These are phyloP conservation scores for Eremophila alpestris DNA, from an alignment of 2,797 vertebrate species.

Conservation along the genomic window DNA sequence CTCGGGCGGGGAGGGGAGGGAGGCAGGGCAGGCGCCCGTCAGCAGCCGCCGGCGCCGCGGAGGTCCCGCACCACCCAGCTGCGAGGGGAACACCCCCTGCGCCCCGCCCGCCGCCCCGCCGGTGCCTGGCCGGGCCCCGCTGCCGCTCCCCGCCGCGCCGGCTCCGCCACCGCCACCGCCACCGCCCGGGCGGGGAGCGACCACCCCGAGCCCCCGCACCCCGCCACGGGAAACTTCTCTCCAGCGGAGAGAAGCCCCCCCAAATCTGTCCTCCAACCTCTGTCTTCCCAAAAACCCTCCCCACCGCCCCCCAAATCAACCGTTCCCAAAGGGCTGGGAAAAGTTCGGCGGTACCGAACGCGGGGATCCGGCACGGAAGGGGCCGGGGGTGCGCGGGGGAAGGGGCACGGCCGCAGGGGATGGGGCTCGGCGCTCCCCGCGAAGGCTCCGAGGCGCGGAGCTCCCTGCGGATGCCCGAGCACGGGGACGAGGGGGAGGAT, in stretches of 20 bases:
- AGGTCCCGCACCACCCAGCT: background rate
- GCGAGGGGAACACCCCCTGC: background rate
- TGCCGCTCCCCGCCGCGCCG: background rate
- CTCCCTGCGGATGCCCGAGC: background rate
- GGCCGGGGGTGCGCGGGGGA: background rate
- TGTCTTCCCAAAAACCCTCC: background rate
- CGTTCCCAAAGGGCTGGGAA: background rate
- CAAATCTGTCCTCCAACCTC: background rate
- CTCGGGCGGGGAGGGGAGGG: background rate
- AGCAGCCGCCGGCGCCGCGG: background rate
- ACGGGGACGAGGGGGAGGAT: background rate
- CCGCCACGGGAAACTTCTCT: background rate
- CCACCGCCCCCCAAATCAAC: background rate
- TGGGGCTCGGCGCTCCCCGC: background rate
- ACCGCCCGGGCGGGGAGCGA: background rate
- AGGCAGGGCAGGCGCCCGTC: background rate
- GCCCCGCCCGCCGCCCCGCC: background rate
- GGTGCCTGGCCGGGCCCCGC: background rate
- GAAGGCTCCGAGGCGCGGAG: background rate
- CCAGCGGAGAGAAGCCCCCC: background rate
- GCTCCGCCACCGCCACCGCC: background rate
- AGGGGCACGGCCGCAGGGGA: background rate
- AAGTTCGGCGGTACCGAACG: background rate
- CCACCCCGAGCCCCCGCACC: background rate
- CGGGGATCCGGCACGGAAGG: background rate